Conservation (phyloP, 2,888 invertebrate species). For the Stegana nigrithorax region DNA sequence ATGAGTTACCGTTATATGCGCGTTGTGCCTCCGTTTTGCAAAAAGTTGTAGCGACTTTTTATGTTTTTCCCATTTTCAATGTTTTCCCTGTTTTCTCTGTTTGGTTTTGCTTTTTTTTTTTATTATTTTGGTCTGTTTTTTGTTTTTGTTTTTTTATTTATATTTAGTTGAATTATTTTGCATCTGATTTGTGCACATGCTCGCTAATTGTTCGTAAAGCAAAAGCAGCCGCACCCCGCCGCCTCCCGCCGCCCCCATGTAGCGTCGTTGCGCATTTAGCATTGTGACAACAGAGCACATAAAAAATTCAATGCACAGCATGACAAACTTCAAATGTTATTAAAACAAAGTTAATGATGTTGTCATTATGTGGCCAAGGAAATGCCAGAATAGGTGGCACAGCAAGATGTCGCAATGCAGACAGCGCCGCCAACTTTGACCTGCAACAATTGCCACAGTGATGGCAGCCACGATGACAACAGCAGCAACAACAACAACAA, state of each 20-base stretch:
- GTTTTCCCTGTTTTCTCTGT: no score
- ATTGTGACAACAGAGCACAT: no score
- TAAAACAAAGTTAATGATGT: slow-evolving; percentile 10
- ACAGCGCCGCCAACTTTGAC: not conserved
- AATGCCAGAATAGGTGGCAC: not conserved
- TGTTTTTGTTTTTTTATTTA: not conserved
- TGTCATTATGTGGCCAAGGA: not conserved
- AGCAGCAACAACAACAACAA: not conserved
- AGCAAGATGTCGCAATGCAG: not conserved
- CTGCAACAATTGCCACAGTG: not conserved
- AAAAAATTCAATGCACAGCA: not conserved
- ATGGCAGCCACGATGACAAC: not conserved
- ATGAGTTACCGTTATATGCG: no score
- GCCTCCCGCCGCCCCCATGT: not conserved
- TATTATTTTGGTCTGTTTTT: not conserved
- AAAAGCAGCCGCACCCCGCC: not conserved
- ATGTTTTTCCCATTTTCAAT: no score
- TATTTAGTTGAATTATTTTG: no score
- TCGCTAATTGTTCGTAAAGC: no score
- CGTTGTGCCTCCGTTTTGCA: no score
- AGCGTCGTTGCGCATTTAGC: not conserved
- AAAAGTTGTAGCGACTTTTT: no score
- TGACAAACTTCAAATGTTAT: not conserved
- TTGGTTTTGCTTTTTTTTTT: slow-evolving; percentile 39
- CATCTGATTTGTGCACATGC: no score